Conservation (phyloP, 2,888 invertebrate species). For the Agrochola lychnidis region DNA sequence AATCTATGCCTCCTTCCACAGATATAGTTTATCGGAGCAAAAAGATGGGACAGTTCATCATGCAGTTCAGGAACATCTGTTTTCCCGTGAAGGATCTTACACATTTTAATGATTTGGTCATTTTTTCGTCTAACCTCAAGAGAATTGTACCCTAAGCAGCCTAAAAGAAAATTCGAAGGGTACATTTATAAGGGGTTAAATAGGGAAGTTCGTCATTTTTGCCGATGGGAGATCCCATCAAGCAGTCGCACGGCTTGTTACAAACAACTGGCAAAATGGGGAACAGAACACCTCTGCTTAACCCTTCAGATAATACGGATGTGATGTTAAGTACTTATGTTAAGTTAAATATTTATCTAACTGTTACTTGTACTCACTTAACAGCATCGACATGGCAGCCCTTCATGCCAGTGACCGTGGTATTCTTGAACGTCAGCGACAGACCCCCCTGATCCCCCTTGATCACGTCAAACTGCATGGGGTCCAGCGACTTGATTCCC, state of each 20-base stretch:
- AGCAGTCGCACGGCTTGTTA: not conserved
- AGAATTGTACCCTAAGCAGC: too few relatives aligned
- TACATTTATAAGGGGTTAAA: too few relatives aligned
- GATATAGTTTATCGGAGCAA: too few relatives aligned
- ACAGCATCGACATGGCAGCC: constrained; percentile 77
- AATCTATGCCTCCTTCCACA: too few relatives aligned
- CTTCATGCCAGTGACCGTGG: constrained; percentile 80
- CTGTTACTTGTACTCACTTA: constrained; percentile 76
- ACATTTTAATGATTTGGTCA: too few relatives aligned
- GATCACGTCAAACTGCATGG: constrained; percentile 77
- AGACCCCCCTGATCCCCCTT: constrained; percentile 79
- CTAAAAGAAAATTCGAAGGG: too few relatives aligned
- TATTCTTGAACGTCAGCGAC: constrained; percentile 76
- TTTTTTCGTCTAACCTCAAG: too few relatives aligned
- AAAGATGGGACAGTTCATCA: too few relatives aligned
- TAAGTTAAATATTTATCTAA: too few relatives aligned
- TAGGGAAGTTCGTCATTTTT: not conserved
- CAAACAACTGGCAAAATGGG: not conserved
- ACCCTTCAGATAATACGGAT: not conserved
- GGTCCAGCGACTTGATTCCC: constrained; percentile 80
- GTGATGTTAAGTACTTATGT: not conserved
- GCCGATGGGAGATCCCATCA: not conserved
- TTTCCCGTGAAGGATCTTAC: too few relatives aligned
- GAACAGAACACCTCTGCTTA: not conserved
- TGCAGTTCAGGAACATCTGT: too few relatives aligned